phyloP scores from a whole-genome alignment of 2,888 invertebrate genomes.

The Acrobasis suavella region DNA sequence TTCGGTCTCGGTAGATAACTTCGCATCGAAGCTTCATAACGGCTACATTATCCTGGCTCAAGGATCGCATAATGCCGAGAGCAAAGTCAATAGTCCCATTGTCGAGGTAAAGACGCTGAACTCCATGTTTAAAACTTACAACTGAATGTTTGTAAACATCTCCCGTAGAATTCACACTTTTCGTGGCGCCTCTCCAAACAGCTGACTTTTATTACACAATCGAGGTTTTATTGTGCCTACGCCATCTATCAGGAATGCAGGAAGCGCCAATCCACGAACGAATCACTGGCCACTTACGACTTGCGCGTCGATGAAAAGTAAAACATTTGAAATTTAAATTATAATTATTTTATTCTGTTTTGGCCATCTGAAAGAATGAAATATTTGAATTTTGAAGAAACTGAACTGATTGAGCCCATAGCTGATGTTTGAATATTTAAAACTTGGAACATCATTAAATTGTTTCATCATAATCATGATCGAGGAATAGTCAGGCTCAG shows the following conservation, averaged over 20 bases:
- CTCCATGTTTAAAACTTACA: constrained; percentile 41
- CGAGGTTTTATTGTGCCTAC: constrained; percentile 55
- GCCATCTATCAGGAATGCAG: constrained; percentile 54
- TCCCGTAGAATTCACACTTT: constrained; percentile 55
- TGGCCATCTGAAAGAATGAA: no score
- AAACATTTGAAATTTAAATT: neutral
- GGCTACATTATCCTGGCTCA: constrained; percentile 38
- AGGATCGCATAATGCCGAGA: constrained; percentile 37
- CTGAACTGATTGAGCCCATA: no score
- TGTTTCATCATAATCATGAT: neutral
- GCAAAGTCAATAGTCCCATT: constrained; percentile 52
- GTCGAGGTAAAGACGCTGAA: constrained; percentile 43
- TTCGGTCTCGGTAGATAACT: constrained; percentile 52
- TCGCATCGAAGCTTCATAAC: constrained; percentile 37
- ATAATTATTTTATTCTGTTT: neutral
- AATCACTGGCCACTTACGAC: constrained; percentile 18
- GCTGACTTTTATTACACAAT: constrained; percentile 67
- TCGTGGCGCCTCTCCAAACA: constrained; percentile 56
- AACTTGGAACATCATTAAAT: neutral
- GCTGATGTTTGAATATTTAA: no score
- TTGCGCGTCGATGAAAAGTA: constrained; percentile 7
- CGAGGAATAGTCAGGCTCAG: constrained; percentile 49
- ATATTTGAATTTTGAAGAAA: no score
- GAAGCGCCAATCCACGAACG: constrained; percentile 45
- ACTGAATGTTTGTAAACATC: constrained; percentile 69